A percentile compares a stretch with the other conserved stretches of the same genome.
Evolutionary conservation across 2,888 invertebrate genomes (phyloP).

Genomic region (Rhagonycha lutea): DNA sequence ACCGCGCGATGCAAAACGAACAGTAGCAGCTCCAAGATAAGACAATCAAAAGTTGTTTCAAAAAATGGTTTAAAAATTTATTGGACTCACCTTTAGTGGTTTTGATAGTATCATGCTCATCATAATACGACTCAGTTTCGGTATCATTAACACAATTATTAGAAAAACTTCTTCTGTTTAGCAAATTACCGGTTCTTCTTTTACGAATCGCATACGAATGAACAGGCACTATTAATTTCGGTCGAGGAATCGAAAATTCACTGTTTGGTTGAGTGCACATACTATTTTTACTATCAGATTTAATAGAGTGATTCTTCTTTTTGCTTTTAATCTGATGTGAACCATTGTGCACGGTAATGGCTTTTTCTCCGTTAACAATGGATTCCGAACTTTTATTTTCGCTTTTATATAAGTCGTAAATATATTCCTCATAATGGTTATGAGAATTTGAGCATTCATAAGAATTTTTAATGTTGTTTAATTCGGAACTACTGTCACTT

Average conservation of each 20-base stretch:
- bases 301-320: slow-evolving; percentile 13
- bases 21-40: too few relatives aligned
- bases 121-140: neutral
- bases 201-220: slow-evolving; percentile 83
- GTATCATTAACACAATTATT: neutral
- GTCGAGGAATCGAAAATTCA: slow-evolving; percentile 82
- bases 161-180: slow-evolving; percentile 23
- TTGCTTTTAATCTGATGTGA: neutral
- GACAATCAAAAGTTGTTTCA: neutral
- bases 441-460: slow-evolving; percentile 18
- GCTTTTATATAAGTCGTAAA: slow-evolving; percentile 37
- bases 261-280: slow-evolving; percentile 44
- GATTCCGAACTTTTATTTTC: neutral
- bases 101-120: neutral
- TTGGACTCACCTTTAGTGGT: slow-evolving; percentile 5
- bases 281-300: slow-evolving; percentile 22
- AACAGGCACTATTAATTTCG: slow-evolving; percentile 84
- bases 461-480: slow-evolving; percentile 15
- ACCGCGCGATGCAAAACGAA: too few relatives aligned
- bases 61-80: neutral
- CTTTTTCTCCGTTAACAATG: neutral
- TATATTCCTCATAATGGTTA: slow-evolving; percentile 34
- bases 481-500: slow-evolving; percentile 22
- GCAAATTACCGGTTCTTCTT: slow-evolving; percentile 77
- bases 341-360: neutral